Percentiles rank a stretch among this genome's conserved stretches.
Conservation (phyloP, 2,113 vertebrate species). For the Rhagologus leucostigma region DNA sequence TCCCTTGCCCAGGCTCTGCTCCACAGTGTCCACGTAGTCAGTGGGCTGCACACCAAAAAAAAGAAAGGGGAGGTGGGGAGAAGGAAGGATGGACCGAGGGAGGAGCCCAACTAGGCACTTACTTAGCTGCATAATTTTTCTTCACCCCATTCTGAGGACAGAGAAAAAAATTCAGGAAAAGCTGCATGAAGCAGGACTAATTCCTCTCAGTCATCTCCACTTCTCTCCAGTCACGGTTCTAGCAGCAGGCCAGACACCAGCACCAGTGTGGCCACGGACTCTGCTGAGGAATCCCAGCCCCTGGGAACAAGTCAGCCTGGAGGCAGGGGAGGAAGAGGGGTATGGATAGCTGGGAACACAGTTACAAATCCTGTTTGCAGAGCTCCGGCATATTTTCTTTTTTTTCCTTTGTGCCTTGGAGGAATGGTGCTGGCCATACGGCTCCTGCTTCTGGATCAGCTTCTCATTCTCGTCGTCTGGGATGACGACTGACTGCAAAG, state of each 20-base stretch:
- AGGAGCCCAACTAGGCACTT: not conserved
- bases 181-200: not conserved
- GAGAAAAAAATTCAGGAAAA: not conserved
- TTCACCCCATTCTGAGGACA: conserved; percentile 38
- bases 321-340: not conserved
- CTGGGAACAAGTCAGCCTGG: not conserved
- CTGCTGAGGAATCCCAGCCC: not conserved
- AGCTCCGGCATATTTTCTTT: not conserved
- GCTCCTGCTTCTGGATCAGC: not conserved
- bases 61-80: not conserved
- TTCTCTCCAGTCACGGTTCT: not conserved
- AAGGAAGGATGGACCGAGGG: not conserved
- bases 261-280: accelerated
- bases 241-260: not conserved
- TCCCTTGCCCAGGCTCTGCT: not conserved
- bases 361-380: not conserved
- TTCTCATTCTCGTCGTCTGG: not conserved
- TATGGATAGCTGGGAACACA: not conserved
- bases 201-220: not conserved
- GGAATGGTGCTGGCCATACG: not conserved
- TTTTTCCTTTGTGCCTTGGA: not conserved
- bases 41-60: not conserved
- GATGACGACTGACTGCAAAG: not conserved
- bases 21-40: not conserved
- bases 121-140: not conserved